A percentile compares a stretch with the other conserved stretches of the same genome.
phyloP scores from a whole-genome alignment of 2,797 vertebrate species.

The Fringilla coelebs region DNA sequence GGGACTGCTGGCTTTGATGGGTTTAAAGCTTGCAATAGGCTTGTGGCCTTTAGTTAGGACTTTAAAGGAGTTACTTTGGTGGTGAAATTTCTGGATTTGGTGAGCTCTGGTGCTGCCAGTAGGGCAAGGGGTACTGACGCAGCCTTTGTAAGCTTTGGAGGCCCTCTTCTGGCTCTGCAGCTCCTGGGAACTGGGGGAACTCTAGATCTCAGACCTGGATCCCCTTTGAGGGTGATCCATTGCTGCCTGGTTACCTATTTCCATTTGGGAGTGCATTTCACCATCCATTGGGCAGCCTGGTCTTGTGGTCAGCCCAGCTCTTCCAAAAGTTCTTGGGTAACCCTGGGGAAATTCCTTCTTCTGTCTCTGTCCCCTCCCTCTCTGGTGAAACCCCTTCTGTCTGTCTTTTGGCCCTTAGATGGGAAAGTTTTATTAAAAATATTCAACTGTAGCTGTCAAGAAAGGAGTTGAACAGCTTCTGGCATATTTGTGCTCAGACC shows the following conservation, averaged over 20 bases:
- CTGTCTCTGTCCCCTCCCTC: fast-evolving
- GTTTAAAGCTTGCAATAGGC: neutral
- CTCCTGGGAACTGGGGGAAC: neutral
- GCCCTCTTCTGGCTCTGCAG: neutral
- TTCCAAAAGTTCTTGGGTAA: neutral
- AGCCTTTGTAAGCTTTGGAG: neutral
- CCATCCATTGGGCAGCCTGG: neutral
- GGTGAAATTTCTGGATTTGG: neutral
- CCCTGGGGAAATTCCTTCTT: neutral
- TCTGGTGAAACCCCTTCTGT: neutral
- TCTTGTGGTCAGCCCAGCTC: neutral
- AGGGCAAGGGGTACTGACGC: neutral
- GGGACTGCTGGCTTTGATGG: neutral
- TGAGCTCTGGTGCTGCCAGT: neutral
- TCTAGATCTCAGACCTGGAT: neutral
- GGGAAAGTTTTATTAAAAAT: neutral
- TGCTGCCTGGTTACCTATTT: neutral
- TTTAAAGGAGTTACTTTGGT: neutral
- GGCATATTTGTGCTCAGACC: neutral
- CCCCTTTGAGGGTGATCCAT: neutral
- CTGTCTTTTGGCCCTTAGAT: neutral
- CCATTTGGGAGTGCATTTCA: neutral
- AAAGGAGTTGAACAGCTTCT: neutral
- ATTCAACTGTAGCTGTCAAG: neutral
- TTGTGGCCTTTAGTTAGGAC: neutral